Evolutionary conservation across 2,888 invertebrate species (phyloP), one percentile per base, ranked within the genome.

Genomic region (Leptogaster cylindrica): DNA sequence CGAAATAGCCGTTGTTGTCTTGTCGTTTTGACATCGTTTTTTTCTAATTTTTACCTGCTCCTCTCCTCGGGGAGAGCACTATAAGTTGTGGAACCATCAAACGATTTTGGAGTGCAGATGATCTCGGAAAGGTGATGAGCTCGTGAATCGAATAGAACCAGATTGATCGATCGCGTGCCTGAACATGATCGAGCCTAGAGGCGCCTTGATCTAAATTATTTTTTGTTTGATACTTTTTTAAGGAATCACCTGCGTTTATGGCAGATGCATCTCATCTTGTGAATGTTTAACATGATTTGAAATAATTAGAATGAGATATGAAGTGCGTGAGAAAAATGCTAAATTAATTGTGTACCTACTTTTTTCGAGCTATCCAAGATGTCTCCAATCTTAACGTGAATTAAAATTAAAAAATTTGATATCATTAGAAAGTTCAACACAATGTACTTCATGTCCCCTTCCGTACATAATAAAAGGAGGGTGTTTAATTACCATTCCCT

Each of bases 141-240:
- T 7, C 39, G 20, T 20, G 39, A 27, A 5, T 12, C 16, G 25
- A 12, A 31, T 41, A 58, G 58, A 8, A 39, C 25, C 14, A 39
- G 41, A 39, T 39, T 64, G 64, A 64, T 64, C 20, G 64, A 64
- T 64, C 64, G 64, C 64, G 64, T 64, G 64, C 64, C 64, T 64
- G 46, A 64, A 64, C 48, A 64, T 48, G 64, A 64, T 64, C 48
- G 41, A 3, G 48, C 23, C 64, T 64, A 64, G 64, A 20, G 33
- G 64, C 64, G 39, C 52, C 52, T 3, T 33, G 52, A 16, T 52
- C 52, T 52, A 52, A 52, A 52, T 52, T 12, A 18, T 52, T 28
- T 31, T 31, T 28, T 52, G 31, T 52, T 52, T 33, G 52, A 52
- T 16, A 52, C 18, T 14, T 18, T 52, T 50, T 52, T 8, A 27